Evolutionary conservation across 1,140 invertebrate species (phyloP), one percentile per base, ranked within the genome.

Genomic region (Aporrectodea caliginosa): DNA sequence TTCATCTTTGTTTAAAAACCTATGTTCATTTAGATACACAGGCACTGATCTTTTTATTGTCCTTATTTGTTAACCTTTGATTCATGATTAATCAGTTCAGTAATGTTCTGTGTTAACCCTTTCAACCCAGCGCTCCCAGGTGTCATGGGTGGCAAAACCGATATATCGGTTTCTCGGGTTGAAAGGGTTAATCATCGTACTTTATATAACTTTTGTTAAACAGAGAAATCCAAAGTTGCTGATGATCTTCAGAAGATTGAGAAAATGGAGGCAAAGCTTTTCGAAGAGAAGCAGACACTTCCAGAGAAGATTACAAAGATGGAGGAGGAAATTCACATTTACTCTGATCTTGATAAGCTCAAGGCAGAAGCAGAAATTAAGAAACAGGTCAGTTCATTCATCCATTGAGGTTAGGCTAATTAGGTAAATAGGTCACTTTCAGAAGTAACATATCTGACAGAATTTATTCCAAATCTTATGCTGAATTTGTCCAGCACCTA

Each of bases 221-320:
- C 82, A 84, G 90, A 91, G 81, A 88, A 90, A 79, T 85, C 89
- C 33, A 91, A 91, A 81, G 84, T 91, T 30, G 86, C 88, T 71
- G 83, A 87, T 31, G 89, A 90, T 83, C 81, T 90, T 22, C 85
- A 88, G 79, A 90, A 90, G 82, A 89, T 90, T 78, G 90, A 91
- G 79, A 90, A 90, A 81, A 83, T 91, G 78, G 91, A 91, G 83
- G 86, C 88, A 27, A 91, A 91, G 83, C 89, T 91, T n/a, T 88
- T 88, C 34, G 85, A 85, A 73, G 91, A 91, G 82, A 82, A 91
- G 75, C 84, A 86, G 22, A 84, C 87, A 32, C 82, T 91, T 31
- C 87, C 88, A 82, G 86, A 89, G 43, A 90, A 90, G 77, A 89
- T 90, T 58, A 82, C 83, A 16, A 85, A 83, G 2, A 91, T 91